Evolutionary conservation across 2,888 invertebrate genomes (phyloP), one percentile per base, ranked within the genome.

Genomic region (Euzophera pinguis): DNA sequence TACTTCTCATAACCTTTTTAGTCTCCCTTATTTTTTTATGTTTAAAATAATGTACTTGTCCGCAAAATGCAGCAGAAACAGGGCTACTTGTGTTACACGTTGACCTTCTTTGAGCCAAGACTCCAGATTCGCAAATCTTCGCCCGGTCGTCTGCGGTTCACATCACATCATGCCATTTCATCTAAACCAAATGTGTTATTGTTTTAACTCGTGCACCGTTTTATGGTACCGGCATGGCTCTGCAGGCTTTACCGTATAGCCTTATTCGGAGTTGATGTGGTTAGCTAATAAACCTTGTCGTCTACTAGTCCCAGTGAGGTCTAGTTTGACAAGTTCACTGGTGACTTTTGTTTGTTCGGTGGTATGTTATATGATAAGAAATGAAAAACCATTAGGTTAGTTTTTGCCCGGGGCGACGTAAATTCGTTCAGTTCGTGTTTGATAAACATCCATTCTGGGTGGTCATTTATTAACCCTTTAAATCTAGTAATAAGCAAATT

Each of bases 121-220:
- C 16, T 68, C 65, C 67, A 66, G 65, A 68, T 67, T 64, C 58
- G 59, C 64, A 61, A 56, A 59, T 53, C 45, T 47, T 52, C 47
- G 43, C 41, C 41, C 41, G 29, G 1, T 29, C 13, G n/a, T 12
- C 39, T 50, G 50, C 38, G 51, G 51, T 51, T 34, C 14, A 51
- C 22, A 22, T 22, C 22, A 22, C 32, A 51, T 51, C 51, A 50
- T 53, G 53, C 53, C 51, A 54, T 60, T 61, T 43, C 51, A 51
- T 43, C 51, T 51, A 43, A 51, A 53, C 53, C 39, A 52, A 58
- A 58, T 58, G 58, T 56, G 58, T 54, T 58, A 58, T 58, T 58
- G 56, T 56, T 56, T 58, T 52, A 58, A 58, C 56, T 49, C 53
- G 51, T 29, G 49, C 32, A 32, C 54, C 47, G 53, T 49, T 56